Evolutionary conservation across 2,113 vertebrate species (phyloP).

Genomic region (Melospiza melodia): DNA sequence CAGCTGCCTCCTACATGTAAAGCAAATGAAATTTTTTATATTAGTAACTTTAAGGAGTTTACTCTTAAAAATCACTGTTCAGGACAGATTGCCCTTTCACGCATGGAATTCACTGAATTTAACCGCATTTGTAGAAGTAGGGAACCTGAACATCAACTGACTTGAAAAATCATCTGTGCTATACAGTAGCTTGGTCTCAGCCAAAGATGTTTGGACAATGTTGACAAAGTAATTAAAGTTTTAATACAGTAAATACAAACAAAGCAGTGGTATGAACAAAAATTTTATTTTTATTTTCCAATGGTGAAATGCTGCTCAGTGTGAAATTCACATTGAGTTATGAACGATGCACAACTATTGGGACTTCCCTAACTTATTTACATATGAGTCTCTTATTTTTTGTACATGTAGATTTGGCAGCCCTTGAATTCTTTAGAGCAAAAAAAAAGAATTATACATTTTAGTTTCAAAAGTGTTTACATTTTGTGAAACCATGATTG

Average conservation of each 20-base stretch:
- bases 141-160: background rate
- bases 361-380: slow-evolving; percentile 72
- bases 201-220: background rate
- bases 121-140: background rate
- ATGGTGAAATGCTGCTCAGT: slow-evolving; percentile 72
- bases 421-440: slow-evolving; percentile 69
- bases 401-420: slow-evolving; percentile 66
- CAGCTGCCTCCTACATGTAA: slow-evolving; percentile 11
- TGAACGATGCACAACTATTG: slow-evolving; percentile 71
- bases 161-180: background rate
- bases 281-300: slow-evolving; percentile 75
- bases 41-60: background rate
- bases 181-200: background rate
- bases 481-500: slow-evolving; percentile 62
- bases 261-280: slow-evolving; percentile 72
- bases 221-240: background rate
- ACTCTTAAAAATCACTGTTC: background rate
- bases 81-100: background rate
- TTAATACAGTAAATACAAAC: slow-evolving; percentile 66
- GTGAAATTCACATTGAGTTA: slow-evolving; percentile 75
- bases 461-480: slow-evolving; percentile 63
- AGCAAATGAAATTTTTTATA: background rate
- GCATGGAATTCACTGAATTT: background rate
- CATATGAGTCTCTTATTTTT: slow-evolving; percentile 39
- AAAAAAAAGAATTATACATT: slow-evolving; percentile 37